Evolutionary conservation across 2,888 invertebrate genomes (phyloP).

Genomic region (Anarsia innoxiella): DNA sequence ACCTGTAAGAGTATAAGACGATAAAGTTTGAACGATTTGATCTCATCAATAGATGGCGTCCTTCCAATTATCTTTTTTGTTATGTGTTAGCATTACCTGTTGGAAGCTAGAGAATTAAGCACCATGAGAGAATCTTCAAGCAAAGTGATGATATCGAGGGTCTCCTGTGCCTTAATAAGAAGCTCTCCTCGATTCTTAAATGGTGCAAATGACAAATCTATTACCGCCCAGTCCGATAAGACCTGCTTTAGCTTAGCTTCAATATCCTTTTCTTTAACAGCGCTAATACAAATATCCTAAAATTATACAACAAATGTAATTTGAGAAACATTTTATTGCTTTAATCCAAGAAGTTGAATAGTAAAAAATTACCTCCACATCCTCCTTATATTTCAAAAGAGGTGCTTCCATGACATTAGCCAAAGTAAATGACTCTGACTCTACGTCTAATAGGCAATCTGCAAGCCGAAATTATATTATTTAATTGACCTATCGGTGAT

Average conservation of each 20-base stretch:
- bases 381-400: constrained; percentile 86
- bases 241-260: constrained; percentile 90
- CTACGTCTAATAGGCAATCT: constrained; percentile 83
- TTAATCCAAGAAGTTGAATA: no score
- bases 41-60: no score
- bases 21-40: no score
- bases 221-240: constrained; percentile 85
- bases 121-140: constrained; percentile 92
- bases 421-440: constrained; percentile 85
- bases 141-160: constrained; percentile 83
- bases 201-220: constrained; percentile 80
- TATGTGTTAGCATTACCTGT: no score
- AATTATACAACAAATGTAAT: no score
- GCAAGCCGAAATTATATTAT: no score
- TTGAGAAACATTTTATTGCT: no score
- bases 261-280: constrained; percentile 92
- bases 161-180: constrained; percentile 83
- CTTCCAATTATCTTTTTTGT: no score
- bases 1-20: constrained; percentile 69
- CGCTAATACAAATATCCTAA: constrained; percentile 91
- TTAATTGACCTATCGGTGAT: no score
- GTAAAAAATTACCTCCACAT: constrained; percentile 86
- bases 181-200: constrained; percentile 91
- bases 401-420: constrained; percentile 91
- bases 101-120: constrained; percentile 88